Conservation (phyloP, 2,113 vertebrate species). For the Oriolus oriolus region DNA sequence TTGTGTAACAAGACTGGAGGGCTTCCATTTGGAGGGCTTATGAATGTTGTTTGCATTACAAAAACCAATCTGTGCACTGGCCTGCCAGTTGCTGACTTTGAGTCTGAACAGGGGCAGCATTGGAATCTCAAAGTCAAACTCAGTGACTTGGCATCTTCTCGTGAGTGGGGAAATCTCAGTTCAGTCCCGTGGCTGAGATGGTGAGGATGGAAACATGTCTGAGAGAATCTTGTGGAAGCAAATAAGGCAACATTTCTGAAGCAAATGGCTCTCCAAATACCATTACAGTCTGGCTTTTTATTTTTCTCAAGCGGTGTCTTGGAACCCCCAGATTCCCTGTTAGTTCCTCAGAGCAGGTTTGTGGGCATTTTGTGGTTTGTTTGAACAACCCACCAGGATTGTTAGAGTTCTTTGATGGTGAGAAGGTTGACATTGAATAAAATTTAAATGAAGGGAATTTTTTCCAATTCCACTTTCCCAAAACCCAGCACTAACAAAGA, state of each 20-base stretch:
- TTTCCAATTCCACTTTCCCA: not conserved
- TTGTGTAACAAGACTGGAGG: not conserved
- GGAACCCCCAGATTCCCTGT: not conserved
- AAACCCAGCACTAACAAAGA: not conserved
- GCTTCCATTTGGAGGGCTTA: not conserved
- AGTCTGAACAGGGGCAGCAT: not conserved
- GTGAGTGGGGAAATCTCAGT: not conserved
- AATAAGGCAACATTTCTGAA: not conserved
- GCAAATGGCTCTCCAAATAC: not conserved
- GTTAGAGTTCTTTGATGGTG: not conserved
- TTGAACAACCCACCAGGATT: not conserved
- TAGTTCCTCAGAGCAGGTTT: not conserved
- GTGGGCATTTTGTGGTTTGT: not conserved
- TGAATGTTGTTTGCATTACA: not conserved
- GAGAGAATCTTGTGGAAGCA: not conserved
- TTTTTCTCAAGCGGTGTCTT: not conserved
- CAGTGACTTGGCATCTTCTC: not conserved
- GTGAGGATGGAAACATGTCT: not conserved
- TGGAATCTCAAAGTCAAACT: not conserved
- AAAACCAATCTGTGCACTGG: not conserved
- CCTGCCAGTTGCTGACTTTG: not conserved
- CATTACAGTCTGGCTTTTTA: not conserved
- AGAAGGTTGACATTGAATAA: not conserved
- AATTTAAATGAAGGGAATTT: not conserved
- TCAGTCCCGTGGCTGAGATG: accelerated